Percentiles rank a stretch among this genome's conserved stretches.
These are phyloP conservation scores for Plemyria rubiginata DNA, from an alignment of 2,888 invertebrate genomes.

Conservation along the genomic window DNA sequence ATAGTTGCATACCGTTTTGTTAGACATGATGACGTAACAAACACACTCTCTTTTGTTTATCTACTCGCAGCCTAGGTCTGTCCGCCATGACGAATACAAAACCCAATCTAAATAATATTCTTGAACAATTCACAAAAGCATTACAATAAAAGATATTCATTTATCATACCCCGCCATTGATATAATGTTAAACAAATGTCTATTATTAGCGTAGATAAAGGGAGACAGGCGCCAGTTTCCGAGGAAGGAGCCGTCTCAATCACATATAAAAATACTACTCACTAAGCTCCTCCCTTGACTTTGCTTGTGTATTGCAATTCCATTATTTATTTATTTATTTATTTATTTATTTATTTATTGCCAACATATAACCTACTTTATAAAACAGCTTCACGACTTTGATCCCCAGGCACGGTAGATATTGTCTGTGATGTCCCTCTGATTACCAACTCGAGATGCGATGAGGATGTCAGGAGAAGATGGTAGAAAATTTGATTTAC, in stretches of 20 bases:
- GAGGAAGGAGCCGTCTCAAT: conserved; percentile 35
- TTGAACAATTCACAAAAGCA: conserved; percentile 28
- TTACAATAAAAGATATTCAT: conserved; percentile 32
- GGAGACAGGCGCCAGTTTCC: conserved; percentile 47
- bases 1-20: not conserved
- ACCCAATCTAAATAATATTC: conserved; percentile 28
- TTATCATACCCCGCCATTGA: conserved; percentile 36
- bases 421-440: too few relatives aligned
- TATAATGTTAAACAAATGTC: conserved; percentile 56
- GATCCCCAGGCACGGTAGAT: too few relatives aligned
- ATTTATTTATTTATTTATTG: too few relatives aligned
- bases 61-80: conserved; percentile 3
- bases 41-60: not conserved
- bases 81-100: conserved; percentile 9
- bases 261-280: conserved; percentile 27
- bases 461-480: too few relatives aligned
- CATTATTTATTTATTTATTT: too few relatives aligned
- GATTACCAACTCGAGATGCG: too few relatives aligned
- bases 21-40: too few relatives aligned
- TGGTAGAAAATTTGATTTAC: too few relatives aligned
- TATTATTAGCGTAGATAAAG: conserved; percentile 56
- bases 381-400: too few relatives aligned
- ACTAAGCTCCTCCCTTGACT: not conserved
- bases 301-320: conserved; percentile 2
- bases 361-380: too few relatives aligned